A percentile compares a stretch with the other conserved stretches of the same genome.
phyloP scores from a whole-genome alignment of 2,888 invertebrate species.

The Mystacides longicornis region DNA sequence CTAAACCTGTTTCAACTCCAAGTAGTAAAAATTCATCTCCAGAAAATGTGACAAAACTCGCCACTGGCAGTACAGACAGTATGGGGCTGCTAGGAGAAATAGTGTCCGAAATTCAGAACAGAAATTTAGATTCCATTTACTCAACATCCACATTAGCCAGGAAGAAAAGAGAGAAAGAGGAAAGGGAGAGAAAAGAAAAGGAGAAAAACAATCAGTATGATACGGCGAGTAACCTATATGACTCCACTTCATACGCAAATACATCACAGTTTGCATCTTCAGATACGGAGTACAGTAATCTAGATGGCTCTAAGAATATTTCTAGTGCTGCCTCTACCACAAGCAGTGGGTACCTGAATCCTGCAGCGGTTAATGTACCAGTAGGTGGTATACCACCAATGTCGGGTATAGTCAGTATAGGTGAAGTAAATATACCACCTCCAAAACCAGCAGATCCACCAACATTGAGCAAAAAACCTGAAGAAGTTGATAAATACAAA shows the following conservation, averaged over 20 bases:
- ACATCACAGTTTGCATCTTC: conserved; percentile 52
- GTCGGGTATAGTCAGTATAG: conserved; percentile 19
- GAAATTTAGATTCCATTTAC: conserved; percentile 82
- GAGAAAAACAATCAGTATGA: conserved; percentile 18
- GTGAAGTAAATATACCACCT: conserved; percentile 15
- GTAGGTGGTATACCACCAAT: conserved; percentile 37
- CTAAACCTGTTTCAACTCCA: conserved; percentile 32
- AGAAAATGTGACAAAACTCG: conserved; percentile 31
- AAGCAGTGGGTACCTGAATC: conserved; percentile 66
- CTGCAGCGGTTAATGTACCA: conserved; percentile 64
- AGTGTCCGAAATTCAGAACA: conserved; percentile 77
- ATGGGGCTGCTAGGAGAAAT: conserved; percentile 80
- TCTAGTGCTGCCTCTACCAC: conserved; percentile 56
- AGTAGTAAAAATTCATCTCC: conserved; percentile 41
- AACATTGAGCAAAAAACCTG: conserved; percentile 28
- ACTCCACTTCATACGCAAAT: conserved; percentile 55
- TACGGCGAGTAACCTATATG: conserved; percentile 21
- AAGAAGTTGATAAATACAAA: conserved; percentile 27
- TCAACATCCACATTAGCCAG: conserved; percentile 65
- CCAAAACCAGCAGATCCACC: conserved; percentile 9
- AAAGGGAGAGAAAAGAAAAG: conserved; percentile 32
- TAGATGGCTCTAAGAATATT: conserved; percentile 44
- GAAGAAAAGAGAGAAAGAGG: conserved; percentile 49
- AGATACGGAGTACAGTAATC: conserved; percentile 58
- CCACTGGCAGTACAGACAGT: conserved; percentile 55